Conservation (phyloP, 30 jellyfish, hydroid and myxozoan species). For the Pelagia noctiluca region DNA sequence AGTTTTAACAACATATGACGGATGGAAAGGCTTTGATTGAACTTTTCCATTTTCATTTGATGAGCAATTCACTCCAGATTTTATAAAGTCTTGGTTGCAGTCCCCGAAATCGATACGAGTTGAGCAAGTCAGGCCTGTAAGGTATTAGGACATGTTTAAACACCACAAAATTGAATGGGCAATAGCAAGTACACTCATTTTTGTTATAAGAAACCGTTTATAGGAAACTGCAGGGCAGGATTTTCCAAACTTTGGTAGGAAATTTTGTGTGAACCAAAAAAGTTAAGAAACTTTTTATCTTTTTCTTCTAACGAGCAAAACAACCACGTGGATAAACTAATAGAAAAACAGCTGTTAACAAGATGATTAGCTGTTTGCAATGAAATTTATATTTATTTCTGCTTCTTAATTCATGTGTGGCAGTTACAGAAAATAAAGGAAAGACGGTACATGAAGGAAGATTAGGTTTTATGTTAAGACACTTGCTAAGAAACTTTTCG, state of each 20-base stretch:
- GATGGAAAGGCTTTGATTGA: slow-evolving; percentile 44
- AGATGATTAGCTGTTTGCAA: background rate
- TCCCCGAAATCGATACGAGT: slow-evolving; percentile 45
- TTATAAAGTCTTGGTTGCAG: slow-evolving; percentile 19
- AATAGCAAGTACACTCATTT: background rate
- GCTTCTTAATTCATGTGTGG: too few species aligned
- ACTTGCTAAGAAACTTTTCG: too few species aligned
- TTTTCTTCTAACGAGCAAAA: background rate
- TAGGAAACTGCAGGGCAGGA: background rate
- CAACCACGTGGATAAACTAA: too few species aligned
- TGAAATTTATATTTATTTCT: too few species aligned
- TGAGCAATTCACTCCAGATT: slow-evolving; percentile 7
- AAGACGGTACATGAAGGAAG: too few species aligned
- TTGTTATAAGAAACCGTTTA: too few species aligned
- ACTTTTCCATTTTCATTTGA: slow-evolving; percentile 21
- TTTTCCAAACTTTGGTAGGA: background rate
- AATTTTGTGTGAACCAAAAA: background rate
- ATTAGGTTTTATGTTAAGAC: too few species aligned
- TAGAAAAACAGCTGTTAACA: too few species aligned
- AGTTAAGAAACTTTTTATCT: background rate
- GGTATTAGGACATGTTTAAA: background rate
- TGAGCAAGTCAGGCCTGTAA: slow-evolving; percentile 50
- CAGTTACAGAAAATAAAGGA: too few species aligned
- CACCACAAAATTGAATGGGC: background rate
- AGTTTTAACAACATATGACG: slow-evolving; percentile 4